Base-by-base conservation (phyloP, 2,797 vertebrate species). In the Myotis pilosus region DNA sequence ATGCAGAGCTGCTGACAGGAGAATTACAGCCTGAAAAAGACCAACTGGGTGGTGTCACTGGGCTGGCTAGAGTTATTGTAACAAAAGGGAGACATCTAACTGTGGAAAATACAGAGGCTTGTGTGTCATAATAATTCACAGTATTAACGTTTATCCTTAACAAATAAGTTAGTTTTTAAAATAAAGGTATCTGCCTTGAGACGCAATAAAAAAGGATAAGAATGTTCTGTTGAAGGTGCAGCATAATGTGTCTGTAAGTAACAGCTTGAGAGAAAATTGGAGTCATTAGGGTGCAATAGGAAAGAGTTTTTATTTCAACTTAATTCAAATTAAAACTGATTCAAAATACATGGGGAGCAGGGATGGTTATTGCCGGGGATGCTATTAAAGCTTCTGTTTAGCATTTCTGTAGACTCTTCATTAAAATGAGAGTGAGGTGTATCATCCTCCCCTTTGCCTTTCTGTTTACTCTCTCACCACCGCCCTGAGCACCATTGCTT, bases 191-290 rank as follows among this genome's bases (percentile, higher is more conserved):
- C 81, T 78, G 72, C 30, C 20, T 41, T 76, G 49, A 94, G 79
- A 91, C 8, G 36, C 60, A 96, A 33, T 91, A 30, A 91, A 96
- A 96, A 7, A 12, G 36, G 89, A 92, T 36, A 93, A 57, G 82
- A 84, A 84, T 93, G 28, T 72, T 89, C 47, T 92, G 96, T 96
- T 83, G 91, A 97, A 97, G 89, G 94, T 97, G 57, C 71, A 96
- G 33, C 68, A 89, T 76, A 91, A 79, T 96, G 91, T 76, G 78
- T 85, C 92, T 97, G 53, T 97, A 97, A 98, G 91, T 96, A 98
- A 97, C 95, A 98, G 97, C 93, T 98, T 97, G 97, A 96, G 62
- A 95, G 95, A 96, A 97, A 98, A 98, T 98, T 97, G 92, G 44
- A 97, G 91, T 93, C 93, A 95, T 98, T 97, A 97, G 94, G 68